Base-by-base conservation (phyloP, 2,888 invertebrate genomes). In the Drosophila lutescens region DNA sequence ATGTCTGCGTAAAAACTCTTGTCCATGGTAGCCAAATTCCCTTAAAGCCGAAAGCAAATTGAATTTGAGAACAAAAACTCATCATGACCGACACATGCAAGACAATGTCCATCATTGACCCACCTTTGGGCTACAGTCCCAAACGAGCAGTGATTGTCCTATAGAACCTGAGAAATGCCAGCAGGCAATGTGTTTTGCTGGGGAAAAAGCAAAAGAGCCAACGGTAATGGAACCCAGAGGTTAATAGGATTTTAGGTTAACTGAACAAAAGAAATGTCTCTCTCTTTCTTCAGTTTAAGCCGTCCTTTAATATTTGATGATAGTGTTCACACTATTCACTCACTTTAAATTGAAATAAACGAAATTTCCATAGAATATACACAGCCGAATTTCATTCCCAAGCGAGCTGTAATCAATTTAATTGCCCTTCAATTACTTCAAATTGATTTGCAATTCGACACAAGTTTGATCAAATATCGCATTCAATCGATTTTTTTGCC, bases 61-160 rank as follows among this genome's bases (percentile, higher is more conserved):
- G 30, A 51, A 26, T 51, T 50, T 51, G 13, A 10, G 38, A 23
- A 44, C 54, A 67, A 34, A 67, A 46, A 44, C 36, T 26, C 55
- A 55, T 54, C 46, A 15, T 10, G 44, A 30, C 38, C 12, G 54
- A 54, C 54, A 54, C 65, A 67, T 38, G 66, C 46, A 47, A 40
- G 46, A 67, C 65, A 65, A 67, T 54, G 65, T 67, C 66, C 66
- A 67, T 67, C 68, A 67, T 54, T 55, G 65, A 40, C 38, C 38
- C 54, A 66, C 46, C 44, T 67, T 67, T 34, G 34, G 54, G 23
- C 12, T 5, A 6, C n/a, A n/a, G n/a, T n/a, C 17, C 8, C 51
- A 53, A 32, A 44, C 53, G 32, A 38, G 53, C 44, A 32, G 10
- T 38, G 51, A 65, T 65, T 63, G 65, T 66, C 38, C 10, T 15